phyloP scores from a whole-genome alignment of 2,113 vertebrate species.

The Osmerus eperlanus region DNA sequence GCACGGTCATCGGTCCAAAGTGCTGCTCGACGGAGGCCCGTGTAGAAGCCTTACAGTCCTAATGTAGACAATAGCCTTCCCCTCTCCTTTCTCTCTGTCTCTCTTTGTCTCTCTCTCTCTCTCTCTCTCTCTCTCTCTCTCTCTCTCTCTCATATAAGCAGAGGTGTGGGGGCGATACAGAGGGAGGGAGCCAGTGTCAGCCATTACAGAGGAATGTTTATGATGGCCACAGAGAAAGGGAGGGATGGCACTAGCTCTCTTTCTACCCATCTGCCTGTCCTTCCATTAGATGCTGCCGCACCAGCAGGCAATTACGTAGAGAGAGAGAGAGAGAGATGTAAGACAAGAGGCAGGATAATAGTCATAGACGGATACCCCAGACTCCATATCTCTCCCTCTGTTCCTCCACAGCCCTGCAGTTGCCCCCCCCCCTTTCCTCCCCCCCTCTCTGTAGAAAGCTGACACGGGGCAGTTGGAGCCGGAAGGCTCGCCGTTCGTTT shows the following conservation, averaged over 20 bases:
- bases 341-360: not conserved
- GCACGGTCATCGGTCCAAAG: too few relatives aligned
- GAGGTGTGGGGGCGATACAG: not conserved
- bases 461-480: conserved; percentile 13
- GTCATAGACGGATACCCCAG: conserved; percentile 12
- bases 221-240: conserved; percentile 32
- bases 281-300: conserved; percentile 34
- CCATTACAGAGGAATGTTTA: conserved; percentile 20
- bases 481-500: conserved; percentile 15
- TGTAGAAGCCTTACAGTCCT: too few relatives aligned
- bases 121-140: not conserved
- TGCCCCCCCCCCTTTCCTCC: not conserved
- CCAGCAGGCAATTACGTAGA: conserved; percentile 28
- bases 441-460: conserved; percentile 1
- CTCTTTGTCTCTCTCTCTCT: not conserved
- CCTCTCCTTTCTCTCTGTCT: not conserved
- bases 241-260: conserved; percentile 37
- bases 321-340: conserved; percentile 6
- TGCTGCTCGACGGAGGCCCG: too few relatives aligned
- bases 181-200: conserved; percentile 15
- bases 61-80: not conserved
- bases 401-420: conserved; percentile 29
- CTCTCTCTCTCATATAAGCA: not conserved
- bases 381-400: conserved; percentile 32
- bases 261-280: conserved; percentile 27